Base-by-base conservation (phyloP, 1,140 invertebrate species). In the Meloidogyne exigua region DNA sequence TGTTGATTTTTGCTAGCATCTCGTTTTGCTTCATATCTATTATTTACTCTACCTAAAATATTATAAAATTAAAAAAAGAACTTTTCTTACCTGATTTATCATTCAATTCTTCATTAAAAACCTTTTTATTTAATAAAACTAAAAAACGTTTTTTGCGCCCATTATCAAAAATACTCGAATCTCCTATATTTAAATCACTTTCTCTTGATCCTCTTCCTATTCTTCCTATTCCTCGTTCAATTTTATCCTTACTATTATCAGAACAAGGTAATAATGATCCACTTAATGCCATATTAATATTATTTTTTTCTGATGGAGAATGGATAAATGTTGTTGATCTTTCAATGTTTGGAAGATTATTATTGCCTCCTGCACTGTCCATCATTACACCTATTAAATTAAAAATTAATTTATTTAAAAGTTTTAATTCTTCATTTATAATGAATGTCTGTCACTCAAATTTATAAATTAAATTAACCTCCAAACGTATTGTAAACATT, bases 1-100 rank as follows among this genome's bases (percentile, higher is more conserved):
- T 57, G 49, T 62, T 73, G 71, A 26, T 73, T 73, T 28, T 32
- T 57, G 18, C 10, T 73, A 10, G 65, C 71, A 26, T 73, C 71
- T 65, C 71, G 18, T 21, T 73, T 73, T 11, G 21, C 44, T 44
- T 23, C n/a, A 44, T 25, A 25, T 49, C 49, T 23, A 18, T 36
- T 13, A 49, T 69, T 12, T 13, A 28, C 66, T 4, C 25, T 57
- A n/a, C 71, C 57, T 73, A n/a, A 68, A 68, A 42, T 42, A 42
- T 4, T 68, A 9, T 28, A n/a, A 68, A 67, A 67, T 3, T 67
- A n/a, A n/a, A n/a, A n/a, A n/a, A n/a, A n/a, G n/a, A n/a, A 68
- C 39, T 21, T 21, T 68, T 68, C 25, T 68, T 18, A 21, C 5
- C 7, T 57, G 49, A 57, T 57, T 57, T 57, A 10, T n/a, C n/a